Evolutionary conservation across 2,797 vertebrate species (phyloP).

Genomic region (Smutsia gigantea): DNA sequence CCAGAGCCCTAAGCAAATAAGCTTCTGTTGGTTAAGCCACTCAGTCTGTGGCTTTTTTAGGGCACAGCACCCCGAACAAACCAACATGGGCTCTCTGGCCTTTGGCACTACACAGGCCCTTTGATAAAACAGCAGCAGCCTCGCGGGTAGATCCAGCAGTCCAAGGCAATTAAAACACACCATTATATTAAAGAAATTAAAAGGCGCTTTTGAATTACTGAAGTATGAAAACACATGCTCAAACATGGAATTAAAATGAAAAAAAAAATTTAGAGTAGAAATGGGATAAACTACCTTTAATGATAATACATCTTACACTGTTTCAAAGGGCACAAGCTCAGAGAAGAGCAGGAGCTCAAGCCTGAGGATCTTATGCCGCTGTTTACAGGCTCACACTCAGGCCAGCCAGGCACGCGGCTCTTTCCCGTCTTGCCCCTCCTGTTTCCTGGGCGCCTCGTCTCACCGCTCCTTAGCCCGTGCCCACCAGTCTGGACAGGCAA

Average conservation of each 20-base stretch:
- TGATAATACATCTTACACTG: neutral
- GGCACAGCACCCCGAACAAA: neutral
- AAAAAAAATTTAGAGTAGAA: neutral
- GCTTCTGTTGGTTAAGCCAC: neutral
- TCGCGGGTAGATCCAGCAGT: neutral
- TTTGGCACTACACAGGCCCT: neutral
- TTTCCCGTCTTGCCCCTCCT: neutral
- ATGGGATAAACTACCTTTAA: neutral
- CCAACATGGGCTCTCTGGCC: neutral
- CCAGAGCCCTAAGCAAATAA: neutral
- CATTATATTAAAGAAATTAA: neutral
- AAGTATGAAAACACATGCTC: neutral
- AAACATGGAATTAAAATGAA: neutral
- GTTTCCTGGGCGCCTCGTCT: neutral
- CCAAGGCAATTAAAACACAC: neutral
- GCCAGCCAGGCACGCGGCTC: neutral
- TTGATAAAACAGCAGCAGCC: neutral
- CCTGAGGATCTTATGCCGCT: accelerated
- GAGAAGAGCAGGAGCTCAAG: neutral
- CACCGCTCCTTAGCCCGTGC: neutral
- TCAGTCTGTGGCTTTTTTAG: accelerated
- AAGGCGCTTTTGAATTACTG: neutral
- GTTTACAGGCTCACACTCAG: too few relatives aligned
- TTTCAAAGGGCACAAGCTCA: neutral
- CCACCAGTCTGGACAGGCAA: neutral